A percentile compares a stretch with the other conserved stretches of the same genome.
Conservation (phyloP, 2,797 vertebrate genomes). For the Mionectes olivaceus region DNA sequence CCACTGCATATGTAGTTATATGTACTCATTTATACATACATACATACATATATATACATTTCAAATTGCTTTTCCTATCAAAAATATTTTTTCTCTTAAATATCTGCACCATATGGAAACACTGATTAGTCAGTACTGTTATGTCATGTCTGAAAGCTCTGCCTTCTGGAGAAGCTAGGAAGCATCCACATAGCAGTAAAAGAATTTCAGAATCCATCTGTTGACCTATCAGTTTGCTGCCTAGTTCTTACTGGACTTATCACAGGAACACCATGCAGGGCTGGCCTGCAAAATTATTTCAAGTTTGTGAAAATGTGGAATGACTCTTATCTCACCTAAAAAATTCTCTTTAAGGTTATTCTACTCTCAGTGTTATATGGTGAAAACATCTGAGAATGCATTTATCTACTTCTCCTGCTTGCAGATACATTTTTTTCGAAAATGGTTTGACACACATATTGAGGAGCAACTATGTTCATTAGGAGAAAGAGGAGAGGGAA, state of each 20-base stretch:
- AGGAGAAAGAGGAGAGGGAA: neutral
- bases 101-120: conserved; percentile 13
- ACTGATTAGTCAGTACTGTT: conserved; percentile 15
- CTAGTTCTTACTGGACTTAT: neutral
- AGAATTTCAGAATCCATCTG: neutral
- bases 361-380: neutral
- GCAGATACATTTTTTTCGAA: neutral
- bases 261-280: neutral
- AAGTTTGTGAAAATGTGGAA: neutral
- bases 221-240: neutral
- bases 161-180: conserved; percentile 16
- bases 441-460: neutral
- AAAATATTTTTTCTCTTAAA: conserved; percentile 5
- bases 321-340: conserved; percentile 1
- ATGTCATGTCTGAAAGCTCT: conserved; percentile 15
- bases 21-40: neutral
- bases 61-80: conserved; percentile 12
- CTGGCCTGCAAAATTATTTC: neutral
- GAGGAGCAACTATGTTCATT: neutral
- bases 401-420: conserved; percentile 6
- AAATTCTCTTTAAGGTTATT: neutral
- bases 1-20: neutral
- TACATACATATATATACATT: neutral
- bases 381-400: neutral
- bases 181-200: neutral